Base-by-base conservation (phyloP, 2,113 vertebrate species). In the Melanotaenia duboulayi region DNA sequence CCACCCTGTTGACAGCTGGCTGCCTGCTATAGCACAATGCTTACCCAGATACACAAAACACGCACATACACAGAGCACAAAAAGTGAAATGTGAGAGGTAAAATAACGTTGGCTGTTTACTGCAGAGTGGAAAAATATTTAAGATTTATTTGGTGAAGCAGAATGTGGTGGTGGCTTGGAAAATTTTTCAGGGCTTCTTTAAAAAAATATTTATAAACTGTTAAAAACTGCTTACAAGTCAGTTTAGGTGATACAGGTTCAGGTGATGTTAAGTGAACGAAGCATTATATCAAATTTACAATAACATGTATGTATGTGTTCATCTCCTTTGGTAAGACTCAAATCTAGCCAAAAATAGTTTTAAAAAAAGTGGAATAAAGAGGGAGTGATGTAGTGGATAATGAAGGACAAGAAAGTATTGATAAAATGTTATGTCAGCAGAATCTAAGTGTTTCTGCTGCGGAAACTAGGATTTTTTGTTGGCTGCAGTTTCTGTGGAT, bases 1-100 rank as follows among this genome's bases (percentile, higher is more conserved):
- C 84, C 75, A 80, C 80, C 85, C 90, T 82, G 84, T 78, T 91
- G 89, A 91, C 88, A 90, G 91, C 85, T 86, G 86, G 81, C 82
- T 84, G 82, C 78, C 78, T 86, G 75, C 85, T 77, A 73, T 51
- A 81, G 78, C 85, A 85, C 86, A 86, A 79, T 81, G 42, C 87
- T 83, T 55, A 72, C 55, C 78, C 68, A 55, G 62, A 81, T 75
- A 71, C 83, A 91, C 79, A 83, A 35, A 64, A 88, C 74, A 74
- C 55, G n/a, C 55, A 37, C 73, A 82, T 66, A 35, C 61, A 64
- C 14, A 64, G 59, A 83, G 60, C 70, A 83, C 55, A 76, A 60
- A 78, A 72, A 42, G 63, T 44, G n/a, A 76, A 79, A 73, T 64
- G 51, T 24, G 23, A 69, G 35, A 80, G 71, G 69, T 66, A 59